Evolutionary conservation across 2,888 invertebrate genomes (phyloP), one percentile per base, ranked within the genome.

Genomic region (Dimorphilus gyrociliatus): DNA sequence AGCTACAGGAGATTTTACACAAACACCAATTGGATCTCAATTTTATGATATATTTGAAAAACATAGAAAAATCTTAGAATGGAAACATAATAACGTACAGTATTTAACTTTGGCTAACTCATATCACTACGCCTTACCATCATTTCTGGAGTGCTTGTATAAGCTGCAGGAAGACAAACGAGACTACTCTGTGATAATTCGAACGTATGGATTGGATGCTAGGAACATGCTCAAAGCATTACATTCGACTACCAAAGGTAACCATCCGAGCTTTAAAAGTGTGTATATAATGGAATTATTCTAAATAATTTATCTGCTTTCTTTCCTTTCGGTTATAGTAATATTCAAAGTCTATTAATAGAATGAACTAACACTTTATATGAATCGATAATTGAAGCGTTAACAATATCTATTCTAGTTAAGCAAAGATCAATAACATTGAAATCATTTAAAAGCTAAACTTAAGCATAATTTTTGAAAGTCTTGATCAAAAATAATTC

Each of bases 71-170:
- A 38, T 16, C 36, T 55, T 23, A 51, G 48, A 8, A 53, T 51
- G 49, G 27, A 31, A 0, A 50, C 50, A 2, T 32, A 38, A 14
- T 50, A 53, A 26, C 50, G 50, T 13, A 45, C 41, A 19, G 47
- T 29, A 12, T 34, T 24, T 16, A 19, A 28, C 16, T 29, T 27
- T 36, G 17, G 33, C 24, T 4, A 29, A 31, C 7, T 19, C 41
- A 4, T 60, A 59, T 35, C 58, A 60, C 39, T 58, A 60, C 35
- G 46, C 60, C 16, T 41, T 60, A 3, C 58, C 58, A 1, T 50
- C 56, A 2, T 47, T 60, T 17, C 54, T 56, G 32, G 45, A 48
- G 25, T 44, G 55, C 3, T 42, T 60, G 18, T 39, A 48, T 23
- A 32, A 46, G 26, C 45, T 60, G 1, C 35, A 39, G 15, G 38